Evolutionary conservation across 2,888 invertebrate species (phyloP).

Genomic region (Eristalinus aeneus): DNA sequence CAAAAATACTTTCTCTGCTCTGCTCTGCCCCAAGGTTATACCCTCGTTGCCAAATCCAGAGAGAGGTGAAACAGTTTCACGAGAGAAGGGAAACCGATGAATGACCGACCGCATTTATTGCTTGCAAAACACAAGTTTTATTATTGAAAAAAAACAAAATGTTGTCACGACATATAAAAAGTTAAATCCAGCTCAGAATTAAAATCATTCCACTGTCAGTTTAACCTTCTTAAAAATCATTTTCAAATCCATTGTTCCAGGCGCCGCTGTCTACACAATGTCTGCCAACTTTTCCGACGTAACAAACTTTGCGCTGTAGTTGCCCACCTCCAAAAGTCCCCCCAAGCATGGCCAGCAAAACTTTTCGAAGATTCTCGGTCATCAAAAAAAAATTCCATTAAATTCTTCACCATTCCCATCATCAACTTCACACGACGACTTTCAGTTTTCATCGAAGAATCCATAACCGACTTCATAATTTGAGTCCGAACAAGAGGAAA

Average conservation of each 20-base stretch:
- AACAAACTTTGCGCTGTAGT: neutral
- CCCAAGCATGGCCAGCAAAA: neutral
- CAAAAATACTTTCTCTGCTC: too few relatives aligned
- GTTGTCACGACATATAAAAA: too few relatives aligned
- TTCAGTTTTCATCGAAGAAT: slow-evolving; percentile 1
- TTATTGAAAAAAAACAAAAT: too few relatives aligned
- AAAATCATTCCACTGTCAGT: neutral
- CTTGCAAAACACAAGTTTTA: too few relatives aligned
- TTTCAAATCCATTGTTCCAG: too few relatives aligned
- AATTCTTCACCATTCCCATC: neutral
- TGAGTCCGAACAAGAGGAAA: neutral
- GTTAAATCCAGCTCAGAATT: too few relatives aligned
- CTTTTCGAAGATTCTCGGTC: neutral
- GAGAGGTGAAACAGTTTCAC: too few relatives aligned
- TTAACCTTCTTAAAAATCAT: neutral
- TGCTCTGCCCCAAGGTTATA: too few relatives aligned
- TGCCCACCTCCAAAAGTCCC: neutral
- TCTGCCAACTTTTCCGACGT: neutral
- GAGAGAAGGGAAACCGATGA: too few relatives aligned
- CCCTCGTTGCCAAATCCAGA: too few relatives aligned
- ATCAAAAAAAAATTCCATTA: neutral
- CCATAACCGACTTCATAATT: neutral
- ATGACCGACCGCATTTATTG: too few relatives aligned
- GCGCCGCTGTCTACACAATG: neutral
- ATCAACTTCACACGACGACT: neutral